Percentiles rank a stretch among this genome's conserved stretches.
These are phyloP conservation scores for Drosophila neonasuta DNA, from an alignment of 2,888 invertebrate species.

Conservation along the genomic window DNA sequence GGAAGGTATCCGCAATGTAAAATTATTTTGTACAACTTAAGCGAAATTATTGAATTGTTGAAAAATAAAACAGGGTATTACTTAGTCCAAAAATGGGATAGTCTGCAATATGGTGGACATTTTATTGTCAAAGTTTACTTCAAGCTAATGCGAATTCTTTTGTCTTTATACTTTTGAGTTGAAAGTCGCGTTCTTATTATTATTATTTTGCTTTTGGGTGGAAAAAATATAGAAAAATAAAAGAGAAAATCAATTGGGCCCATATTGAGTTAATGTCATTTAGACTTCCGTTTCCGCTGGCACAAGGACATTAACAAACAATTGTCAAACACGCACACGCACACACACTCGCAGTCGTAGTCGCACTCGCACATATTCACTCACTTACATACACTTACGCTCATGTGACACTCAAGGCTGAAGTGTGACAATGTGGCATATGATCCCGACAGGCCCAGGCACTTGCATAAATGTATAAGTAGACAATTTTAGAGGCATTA, in stretches of 20 bases:
- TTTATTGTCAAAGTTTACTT: constrained; percentile 5
- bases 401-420: constrained; percentile 38
- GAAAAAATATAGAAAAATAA: constrained; percentile 12
- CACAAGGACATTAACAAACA: constrained; percentile 65
- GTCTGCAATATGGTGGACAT: constrained; percentile 15
- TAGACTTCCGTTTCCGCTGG: constrained; percentile 60
- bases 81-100: background rate
- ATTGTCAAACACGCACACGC: constrained; percentile 53
- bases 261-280: constrained; percentile 72
- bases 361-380: constrained; percentile 2
- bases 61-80: background rate
- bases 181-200: constrained; percentile 62
- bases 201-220: constrained; percentile 19
- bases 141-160: background rate
- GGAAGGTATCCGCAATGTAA: too few relatives aligned
- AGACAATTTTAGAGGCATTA: constrained; percentile 67
- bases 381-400: constrained; percentile 16
- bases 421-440: constrained; percentile 70
- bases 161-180: constrained; percentile 14
- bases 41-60: too few relatives aligned
- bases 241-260: constrained; percentile 59
- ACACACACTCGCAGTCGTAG: constrained; percentile 9
- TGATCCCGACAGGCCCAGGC: constrained; percentile 59
- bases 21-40: too few relatives aligned
- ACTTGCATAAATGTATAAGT: constrained; percentile 72